Conservation (phyloP, 2,888 invertebrate genomes). For the Eilema sororculum region DNA sequence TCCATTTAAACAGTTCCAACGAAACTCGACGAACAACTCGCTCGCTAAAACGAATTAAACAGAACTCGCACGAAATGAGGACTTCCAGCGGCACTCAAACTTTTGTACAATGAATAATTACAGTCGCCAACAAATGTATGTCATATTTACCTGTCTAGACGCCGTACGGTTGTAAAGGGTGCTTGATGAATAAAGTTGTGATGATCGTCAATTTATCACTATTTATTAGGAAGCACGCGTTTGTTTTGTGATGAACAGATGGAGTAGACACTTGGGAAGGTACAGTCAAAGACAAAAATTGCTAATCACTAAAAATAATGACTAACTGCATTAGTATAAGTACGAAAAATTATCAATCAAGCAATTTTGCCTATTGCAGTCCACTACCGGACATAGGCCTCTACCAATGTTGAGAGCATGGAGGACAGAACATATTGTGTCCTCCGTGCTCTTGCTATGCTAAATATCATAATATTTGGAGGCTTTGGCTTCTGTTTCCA, state of each 20-base stretch:
- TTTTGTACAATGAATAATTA: conserved; percentile 56
- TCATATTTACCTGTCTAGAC: conserved; percentile 69
- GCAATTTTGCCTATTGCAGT: no score
- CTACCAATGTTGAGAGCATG: no score
- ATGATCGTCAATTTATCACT: conserved; percentile 63
- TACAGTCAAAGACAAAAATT: not conserved
- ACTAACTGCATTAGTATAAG: no score
- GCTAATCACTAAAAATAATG: not conserved
- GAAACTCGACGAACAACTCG: conserved; percentile 37
- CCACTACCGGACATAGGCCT: no score
- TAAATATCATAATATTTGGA: no score
- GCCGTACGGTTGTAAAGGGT: conserved; percentile 55
- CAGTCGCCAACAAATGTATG: conserved; percentile 48
- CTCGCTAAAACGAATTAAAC: conserved; percentile 52
- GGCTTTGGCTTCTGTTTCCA: no score
- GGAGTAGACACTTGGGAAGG: not conserved
- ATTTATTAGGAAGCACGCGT: conserved; percentile 75
- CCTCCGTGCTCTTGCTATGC: no score
- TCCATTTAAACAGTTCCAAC: conserved; percentile 18
- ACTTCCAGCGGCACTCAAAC: conserved; percentile 48
- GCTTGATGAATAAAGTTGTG: conserved; percentile 62
- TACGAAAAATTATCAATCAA: no score
- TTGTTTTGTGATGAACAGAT: conserved; percentile 32
- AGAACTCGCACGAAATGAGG: conserved; percentile 48
- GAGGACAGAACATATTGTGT: no score